Evolutionary conservation across 2,888 invertebrate genomes (phyloP).

Genomic region (Prenolepis imparis): DNA sequence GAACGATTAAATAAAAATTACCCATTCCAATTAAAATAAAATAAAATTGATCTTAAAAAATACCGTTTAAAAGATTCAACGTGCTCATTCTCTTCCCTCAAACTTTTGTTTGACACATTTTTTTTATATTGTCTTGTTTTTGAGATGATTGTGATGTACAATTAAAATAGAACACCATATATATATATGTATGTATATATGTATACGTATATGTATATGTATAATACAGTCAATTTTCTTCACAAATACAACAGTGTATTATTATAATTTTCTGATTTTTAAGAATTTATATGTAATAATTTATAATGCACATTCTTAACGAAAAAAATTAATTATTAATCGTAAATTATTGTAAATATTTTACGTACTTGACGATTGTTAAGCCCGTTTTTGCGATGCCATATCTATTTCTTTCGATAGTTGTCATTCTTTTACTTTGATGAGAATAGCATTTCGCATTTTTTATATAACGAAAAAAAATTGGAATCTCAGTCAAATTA

Average conservation of each 20-base stretch:
- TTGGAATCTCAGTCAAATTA: conserved; percentile 81
- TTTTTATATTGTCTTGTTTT: too few species aligned
- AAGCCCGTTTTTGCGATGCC: conserved; percentile 68
- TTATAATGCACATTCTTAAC: conserved; percentile 60
- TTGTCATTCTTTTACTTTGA: conserved; percentile 56
- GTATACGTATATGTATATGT: neutral
- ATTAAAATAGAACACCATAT: too few species aligned
- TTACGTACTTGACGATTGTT: conserved; percentile 60
- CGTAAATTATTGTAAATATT: conserved; percentile 78
- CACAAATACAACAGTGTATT: conserved; percentile 40
- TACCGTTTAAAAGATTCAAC: too few species aligned
- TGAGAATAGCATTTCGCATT: conserved; percentile 47
- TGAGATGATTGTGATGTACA: too few species aligned
- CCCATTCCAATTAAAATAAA: too few species aligned
- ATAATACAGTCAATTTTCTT: conserved; percentile 30
- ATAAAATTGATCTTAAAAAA: too few species aligned
- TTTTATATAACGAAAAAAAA: conserved; percentile 66
- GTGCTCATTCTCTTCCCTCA: too few species aligned
- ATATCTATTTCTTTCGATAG: conserved; percentile 67
- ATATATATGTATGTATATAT: neutral
- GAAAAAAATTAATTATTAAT: conserved; percentile 63
- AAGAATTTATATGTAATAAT: conserved; percentile 67
- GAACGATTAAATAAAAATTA: too few species aligned
- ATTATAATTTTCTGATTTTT: conserved; percentile 67
- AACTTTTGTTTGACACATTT: too few species aligned